These are phyloP conservation scores for Pecten maximus DNA, from an alignment of 2,888 invertebrate species.

Conservation along the genomic window DNA sequence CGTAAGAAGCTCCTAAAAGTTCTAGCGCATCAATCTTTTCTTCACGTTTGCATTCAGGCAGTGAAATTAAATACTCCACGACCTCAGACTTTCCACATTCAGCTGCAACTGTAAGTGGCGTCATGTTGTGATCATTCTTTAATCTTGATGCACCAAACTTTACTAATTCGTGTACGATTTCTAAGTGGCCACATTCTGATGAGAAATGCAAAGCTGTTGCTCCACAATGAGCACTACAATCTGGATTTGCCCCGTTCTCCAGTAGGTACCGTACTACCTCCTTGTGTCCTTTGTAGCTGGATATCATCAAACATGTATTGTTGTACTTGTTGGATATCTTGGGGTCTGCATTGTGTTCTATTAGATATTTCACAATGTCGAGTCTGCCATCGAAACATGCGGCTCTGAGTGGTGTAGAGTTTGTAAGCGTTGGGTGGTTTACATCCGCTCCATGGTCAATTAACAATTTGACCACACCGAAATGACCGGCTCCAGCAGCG, in stretches of 20 bases:
- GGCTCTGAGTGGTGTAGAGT: constrained; percentile 96
- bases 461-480: constrained; percentile 88
- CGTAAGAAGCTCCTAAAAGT: constrained; percentile 94
- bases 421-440: constrained; percentile 96
- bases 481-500: constrained; percentile 89
- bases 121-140: constrained; percentile 91
- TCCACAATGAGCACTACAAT: constrained; percentile 92
- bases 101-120: constrained; percentile 93
- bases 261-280: constrained; percentile 88
- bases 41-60: constrained; percentile 87
- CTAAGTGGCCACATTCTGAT: constrained; percentile 92
- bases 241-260: constrained; percentile 87
- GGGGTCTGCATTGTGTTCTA: constrained; percentile 92
- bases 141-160: constrained; percentile 89
- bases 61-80: constrained; percentile 86
- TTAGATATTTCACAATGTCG: constrained; percentile 95
- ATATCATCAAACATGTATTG: constrained; percentile 95
- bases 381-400: constrained; percentile 98
- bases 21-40: constrained; percentile 93
- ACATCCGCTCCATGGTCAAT: constrained; percentile 92
- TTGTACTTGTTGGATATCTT: constrained; percentile 94
- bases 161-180: constrained; percentile 90
- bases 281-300: constrained; percentile 92
- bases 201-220: constrained; percentile 96
- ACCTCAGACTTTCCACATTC: constrained; percentile 91